Evolutionary conservation across 2,113 vertebrate genomes (phyloP), one percentile per base, ranked within the genome.

Genomic region (Dendrocopos noguchii): DNA sequence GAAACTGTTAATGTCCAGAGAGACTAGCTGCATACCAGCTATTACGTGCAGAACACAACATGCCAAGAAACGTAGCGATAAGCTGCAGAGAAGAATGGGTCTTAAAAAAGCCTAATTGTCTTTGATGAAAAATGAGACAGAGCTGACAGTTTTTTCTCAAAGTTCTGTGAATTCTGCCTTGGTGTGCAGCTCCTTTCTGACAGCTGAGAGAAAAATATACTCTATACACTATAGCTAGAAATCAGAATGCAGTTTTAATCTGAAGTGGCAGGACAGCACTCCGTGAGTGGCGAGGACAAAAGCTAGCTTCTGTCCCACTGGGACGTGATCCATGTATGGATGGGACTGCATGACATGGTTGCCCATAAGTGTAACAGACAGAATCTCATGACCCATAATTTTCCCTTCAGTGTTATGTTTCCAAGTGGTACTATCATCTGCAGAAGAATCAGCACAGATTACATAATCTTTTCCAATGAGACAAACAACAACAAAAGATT

Each of bases 21-120:
- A 87, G 80, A 87, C 33, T 5, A 68, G 81, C 59, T 59, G 64
- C 20, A 25, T 57, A 87, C 76, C 81, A 93, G 81, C 80, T 82
- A 52, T 66, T 92, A 87, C 3, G 36, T 87, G 87, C 91, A 84
- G 56, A 92, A 84, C 60, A 82, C 56, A 87, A 39, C 70, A 84
- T 63, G 90, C 90, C 90, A 93, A 92, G 88, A 80, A 88, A 82
- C 74, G 84, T 15, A 18, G 60, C 29, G 81, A 96, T 84, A 94
- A 93, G 75, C 75, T 93, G 92, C 36, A 89, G 25, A 47, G 89
- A 93, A 93, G 75, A 96, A 93, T 65, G 42, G 46, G 92, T 92
- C 65, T 95, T 93, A n/a, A 93, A 95, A 95, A 79, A 92, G 77
- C 84, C 16, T 93, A 81, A 88, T 82, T 66, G 94, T 77, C 94